Conservation (phyloP, 2,113 vertebrate genomes). For the Talpa occidentalis region DNA sequence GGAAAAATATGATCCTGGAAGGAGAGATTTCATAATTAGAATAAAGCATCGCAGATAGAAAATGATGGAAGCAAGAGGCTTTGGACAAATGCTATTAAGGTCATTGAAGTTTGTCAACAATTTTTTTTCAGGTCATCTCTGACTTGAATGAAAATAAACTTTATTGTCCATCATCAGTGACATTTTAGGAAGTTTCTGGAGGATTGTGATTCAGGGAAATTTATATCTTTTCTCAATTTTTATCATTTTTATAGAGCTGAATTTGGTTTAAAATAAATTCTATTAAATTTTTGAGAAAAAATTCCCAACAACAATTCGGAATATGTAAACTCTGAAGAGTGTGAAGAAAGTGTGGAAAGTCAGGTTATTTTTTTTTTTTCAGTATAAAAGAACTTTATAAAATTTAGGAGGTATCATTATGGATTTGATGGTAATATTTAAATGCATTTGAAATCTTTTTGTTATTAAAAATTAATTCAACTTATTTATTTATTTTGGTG, state of each 20-base stretch:
- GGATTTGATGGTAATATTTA: background rate
- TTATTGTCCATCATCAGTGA: background rate
- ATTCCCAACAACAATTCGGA: background rate
- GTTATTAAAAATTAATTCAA: background rate
- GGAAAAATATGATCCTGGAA: background rate
- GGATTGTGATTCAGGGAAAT: background rate
- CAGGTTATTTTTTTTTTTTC: background rate
- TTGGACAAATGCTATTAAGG: background rate
- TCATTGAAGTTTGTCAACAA: background rate
- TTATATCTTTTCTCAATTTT: slow-evolving; percentile 20
- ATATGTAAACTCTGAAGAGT: background rate
- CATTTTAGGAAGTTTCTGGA: background rate
- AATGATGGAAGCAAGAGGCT: background rate
- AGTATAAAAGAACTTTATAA: background rate
- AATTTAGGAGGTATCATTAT: background rate
- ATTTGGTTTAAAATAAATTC: background rate
- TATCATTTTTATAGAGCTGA: background rate
- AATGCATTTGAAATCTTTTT: background rate
- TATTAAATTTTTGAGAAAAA: background rate
- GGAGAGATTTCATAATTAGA: slow-evolving; percentile 36
- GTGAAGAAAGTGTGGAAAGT: background rate
- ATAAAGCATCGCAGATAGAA: background rate
- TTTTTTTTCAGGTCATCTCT: background rate
- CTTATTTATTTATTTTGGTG: background rate
- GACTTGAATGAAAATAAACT: background rate